Base-by-base conservation (phyloP, 2,113 vertebrate species). In the Pica pica region DNA sequence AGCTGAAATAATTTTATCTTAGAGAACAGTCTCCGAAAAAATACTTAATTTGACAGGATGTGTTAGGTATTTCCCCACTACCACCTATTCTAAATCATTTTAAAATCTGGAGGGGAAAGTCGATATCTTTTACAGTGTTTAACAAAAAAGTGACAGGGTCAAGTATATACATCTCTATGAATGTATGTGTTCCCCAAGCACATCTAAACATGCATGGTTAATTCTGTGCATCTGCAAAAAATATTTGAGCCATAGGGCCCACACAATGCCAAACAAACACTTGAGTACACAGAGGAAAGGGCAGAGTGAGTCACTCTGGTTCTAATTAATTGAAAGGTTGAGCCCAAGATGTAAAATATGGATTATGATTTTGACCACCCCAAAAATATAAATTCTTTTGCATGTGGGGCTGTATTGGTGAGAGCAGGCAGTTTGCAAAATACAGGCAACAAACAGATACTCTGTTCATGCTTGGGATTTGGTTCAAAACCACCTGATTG, bases 151-250 rank as follows among this genome's bases (percentile, higher is more conserved):
- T 77, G 79, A 96, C 90, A 95, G 59, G 92, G 80, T 96, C 90
- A 94, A 92, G 91, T 95, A 81, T 84, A 84, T 96, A 84, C 49
- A 61, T 94, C 73, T 81, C 83, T 44, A 27, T 4, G 10, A 56
- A 53, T 73, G 76, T 83, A 53, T 92, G 76, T 75, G 80, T 84
- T 97, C 89, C 93, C 95, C 57, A 84, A 87, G 77, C 85, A 94
- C 92, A 93, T 91, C 94, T 93, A 95, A 97, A 96, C 86, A 87
- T 65, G 83, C 46, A 42, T 31, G 52, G 73, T 75, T 96, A 96
- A 87, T 93, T 87, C 93, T 82, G 53, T 78, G 92, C 93, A 95
- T 96, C 94, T 97, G 96, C 94, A 94, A 89, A 96, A 93, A 84
- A 60, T 94, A 87, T 90, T 80, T 70, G 82, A 94, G 85, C 67